phyloP scores from a whole-genome alignment of 2,888 invertebrate species.

The Tenthredo amoena region DNA sequence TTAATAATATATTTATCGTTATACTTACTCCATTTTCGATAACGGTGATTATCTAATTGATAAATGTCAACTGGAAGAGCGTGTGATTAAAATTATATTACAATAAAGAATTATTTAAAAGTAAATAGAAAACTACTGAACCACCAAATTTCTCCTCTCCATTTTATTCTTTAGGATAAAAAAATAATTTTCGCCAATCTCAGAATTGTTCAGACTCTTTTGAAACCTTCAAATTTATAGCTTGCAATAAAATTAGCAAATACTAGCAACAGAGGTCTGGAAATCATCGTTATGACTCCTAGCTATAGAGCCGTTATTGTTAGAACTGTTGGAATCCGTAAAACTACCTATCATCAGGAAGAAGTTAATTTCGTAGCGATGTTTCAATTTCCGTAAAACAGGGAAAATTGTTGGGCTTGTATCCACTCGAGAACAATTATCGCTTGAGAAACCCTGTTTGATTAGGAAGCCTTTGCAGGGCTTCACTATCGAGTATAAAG shows the following conservation, averaged over 20 bases:
- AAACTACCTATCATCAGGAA: neutral
- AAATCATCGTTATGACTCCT: neutral
- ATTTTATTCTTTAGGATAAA: neutral
- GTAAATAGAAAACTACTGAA: neutral
- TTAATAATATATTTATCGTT: no score
- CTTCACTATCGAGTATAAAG: conserved; percentile 50
- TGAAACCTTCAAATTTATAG: neutral
- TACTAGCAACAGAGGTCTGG: neutral
- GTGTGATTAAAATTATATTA: neutral
- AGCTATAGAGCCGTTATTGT: neutral
- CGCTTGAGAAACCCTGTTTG: conserved; percentile 51
- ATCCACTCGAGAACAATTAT: conserved; percentile 41
- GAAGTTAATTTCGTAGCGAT: conserved; percentile 27
- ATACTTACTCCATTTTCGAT: neutral
- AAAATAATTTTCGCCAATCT: neutral
- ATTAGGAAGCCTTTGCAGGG: conserved; percentile 41
- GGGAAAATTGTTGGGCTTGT: conserved; percentile 37
- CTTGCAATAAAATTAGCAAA: neutral
- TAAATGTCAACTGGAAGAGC: neutral
- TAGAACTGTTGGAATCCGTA: conserved; percentile 12
- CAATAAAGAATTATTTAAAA: neutral
- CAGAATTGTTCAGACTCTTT: neutral
- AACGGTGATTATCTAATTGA: neutral
- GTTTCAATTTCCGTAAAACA: conserved; percentile 43
- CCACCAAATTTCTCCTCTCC: neutral